Percentiles rank a stretch among this genome's conserved stretches.
phyloP scores from a whole-genome alignment of 2,113 vertebrate genomes.

The Catharus bicknelli region DNA sequence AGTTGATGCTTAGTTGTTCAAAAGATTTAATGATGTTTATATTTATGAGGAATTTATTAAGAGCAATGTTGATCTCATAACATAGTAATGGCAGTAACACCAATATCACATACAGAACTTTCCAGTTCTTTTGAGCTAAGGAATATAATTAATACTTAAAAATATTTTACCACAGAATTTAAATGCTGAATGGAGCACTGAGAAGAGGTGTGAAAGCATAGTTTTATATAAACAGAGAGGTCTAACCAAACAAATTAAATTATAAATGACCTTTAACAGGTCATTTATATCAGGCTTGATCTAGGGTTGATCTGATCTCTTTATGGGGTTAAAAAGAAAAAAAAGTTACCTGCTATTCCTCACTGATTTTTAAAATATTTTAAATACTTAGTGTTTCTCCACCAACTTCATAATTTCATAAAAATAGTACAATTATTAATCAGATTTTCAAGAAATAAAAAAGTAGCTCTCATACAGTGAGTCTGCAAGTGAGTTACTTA shows the following conservation, averaged over 20 bases:
- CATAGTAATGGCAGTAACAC: constrained; percentile 24
- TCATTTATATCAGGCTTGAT: too few species aligned
- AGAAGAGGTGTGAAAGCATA: neutral
- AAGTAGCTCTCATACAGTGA: neutral
- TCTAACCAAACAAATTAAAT: neutral
- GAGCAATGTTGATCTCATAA: constrained; percentile 29
- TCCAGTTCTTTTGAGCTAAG: neutral
- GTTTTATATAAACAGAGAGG: neutral
- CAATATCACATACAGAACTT: constrained; percentile 31
- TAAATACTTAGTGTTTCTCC: neutral
- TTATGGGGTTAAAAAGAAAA: neutral
- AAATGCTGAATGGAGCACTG: neutral
- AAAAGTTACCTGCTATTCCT: neutral
- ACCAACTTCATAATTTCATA: neutral
- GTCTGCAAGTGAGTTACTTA: neutral
- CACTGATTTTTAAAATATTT: neutral
- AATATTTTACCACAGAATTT: neutral
- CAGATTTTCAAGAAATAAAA: neutral
- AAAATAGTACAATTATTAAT: neutral
- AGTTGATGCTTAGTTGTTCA: constrained; percentile 50
- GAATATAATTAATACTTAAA: neutral
- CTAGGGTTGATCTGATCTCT: neutral
- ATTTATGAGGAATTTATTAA: constrained; percentile 21
- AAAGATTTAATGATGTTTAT: constrained; percentile 66
- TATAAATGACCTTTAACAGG: neutral